Percentiles rank a stretch among this genome's conserved stretches.
Evolutionary conservation across 2,888 invertebrate species (phyloP).

Genomic region (Choristoneura rosaceana): DNA sequence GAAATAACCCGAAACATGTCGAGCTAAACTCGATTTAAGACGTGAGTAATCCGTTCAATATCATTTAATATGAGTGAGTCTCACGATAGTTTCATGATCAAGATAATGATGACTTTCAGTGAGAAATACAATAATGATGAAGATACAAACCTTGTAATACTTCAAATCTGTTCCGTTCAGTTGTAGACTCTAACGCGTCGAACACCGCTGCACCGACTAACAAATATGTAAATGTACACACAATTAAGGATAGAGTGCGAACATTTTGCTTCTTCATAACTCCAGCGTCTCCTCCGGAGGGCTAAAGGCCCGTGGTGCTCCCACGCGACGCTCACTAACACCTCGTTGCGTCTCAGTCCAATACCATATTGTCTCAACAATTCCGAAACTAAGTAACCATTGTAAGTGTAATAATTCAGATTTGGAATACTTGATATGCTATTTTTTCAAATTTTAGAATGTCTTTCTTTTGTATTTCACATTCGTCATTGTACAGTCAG

Average conservation of each 20-base stretch:
- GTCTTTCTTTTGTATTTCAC: constrained; percentile 39
- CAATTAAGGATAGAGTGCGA: constrained; percentile 99
- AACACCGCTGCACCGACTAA: constrained; percentile 99
- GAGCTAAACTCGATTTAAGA: too few relatives aligned
- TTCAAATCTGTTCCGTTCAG: constrained; percentile 95
- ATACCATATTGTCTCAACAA: constrained; percentile 55
- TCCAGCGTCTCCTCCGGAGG: constrained; percentile 75
- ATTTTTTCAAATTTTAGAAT: constrained; percentile 45
- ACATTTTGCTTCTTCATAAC: constrained; percentile 99
- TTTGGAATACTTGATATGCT: constrained; percentile 57
- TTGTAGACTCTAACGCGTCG: constrained; percentile 98
- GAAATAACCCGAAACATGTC: too few relatives aligned
- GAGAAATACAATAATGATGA: background rate
- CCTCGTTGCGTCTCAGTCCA: constrained; percentile 54
- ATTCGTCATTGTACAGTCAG: constrained; percentile 43
- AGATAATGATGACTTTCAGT: background rate
- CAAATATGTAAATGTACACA: constrained; percentile 99
- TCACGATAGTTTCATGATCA: too few relatives aligned
- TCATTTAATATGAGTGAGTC: too few relatives aligned
- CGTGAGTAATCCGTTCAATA: too few relatives aligned
- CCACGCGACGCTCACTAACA: constrained; percentile 55
- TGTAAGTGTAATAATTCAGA: constrained; percentile 53
- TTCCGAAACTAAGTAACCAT: constrained; percentile 67
- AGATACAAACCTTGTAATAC: constrained; percentile 91
- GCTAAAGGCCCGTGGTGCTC: constrained; percentile 62